Conservation (phyloP, 1,140 invertebrate species). For the Drosophila grimshawi region DNA sequence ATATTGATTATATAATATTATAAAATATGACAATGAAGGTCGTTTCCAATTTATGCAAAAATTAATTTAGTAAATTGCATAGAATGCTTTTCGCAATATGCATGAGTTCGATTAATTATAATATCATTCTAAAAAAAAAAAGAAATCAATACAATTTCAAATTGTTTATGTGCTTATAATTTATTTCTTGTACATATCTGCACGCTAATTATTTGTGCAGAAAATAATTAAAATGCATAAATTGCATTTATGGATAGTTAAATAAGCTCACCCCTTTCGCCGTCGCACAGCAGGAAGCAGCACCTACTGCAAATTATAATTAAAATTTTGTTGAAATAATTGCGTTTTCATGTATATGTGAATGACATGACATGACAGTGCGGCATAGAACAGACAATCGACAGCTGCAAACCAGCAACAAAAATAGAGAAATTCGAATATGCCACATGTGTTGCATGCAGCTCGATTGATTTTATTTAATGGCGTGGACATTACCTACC, state of each 20-base stretch:
- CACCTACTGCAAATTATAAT: constrained; percentile 45
- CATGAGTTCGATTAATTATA: no score
- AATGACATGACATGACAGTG: constrained; percentile 53
- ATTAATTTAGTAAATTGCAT: no score
- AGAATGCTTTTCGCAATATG: no score
- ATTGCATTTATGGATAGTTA: constrained; percentile 12
- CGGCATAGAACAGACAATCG: constrained; percentile 15
- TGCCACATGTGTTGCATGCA: constrained; percentile 55
- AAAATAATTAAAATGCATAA: constrained; percentile 28
- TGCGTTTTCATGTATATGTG: constrained; percentile 52
- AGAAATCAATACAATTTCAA: no score
- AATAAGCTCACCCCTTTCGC: not conserved
- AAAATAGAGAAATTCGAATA: constrained; percentile 14
- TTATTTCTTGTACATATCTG: not conserved
- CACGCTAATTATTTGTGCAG: not conserved
- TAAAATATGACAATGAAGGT: not conserved
- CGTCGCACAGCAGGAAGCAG: not conserved
- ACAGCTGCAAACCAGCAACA: constrained; percentile 1
- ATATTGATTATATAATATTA: no score
- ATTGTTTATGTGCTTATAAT: no score
- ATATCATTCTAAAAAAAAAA: no score
- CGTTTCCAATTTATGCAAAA: no score
- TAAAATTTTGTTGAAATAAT: constrained; percentile 59
- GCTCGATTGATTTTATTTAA: constrained; percentile 59
- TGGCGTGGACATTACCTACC: constrained; percentile 16